A percentile compares a stretch with the other conserved stretches of the same genome.
phyloP scores from a whole-genome alignment of 2,888 invertebrate species.

The Coleophora deauratella region DNA sequence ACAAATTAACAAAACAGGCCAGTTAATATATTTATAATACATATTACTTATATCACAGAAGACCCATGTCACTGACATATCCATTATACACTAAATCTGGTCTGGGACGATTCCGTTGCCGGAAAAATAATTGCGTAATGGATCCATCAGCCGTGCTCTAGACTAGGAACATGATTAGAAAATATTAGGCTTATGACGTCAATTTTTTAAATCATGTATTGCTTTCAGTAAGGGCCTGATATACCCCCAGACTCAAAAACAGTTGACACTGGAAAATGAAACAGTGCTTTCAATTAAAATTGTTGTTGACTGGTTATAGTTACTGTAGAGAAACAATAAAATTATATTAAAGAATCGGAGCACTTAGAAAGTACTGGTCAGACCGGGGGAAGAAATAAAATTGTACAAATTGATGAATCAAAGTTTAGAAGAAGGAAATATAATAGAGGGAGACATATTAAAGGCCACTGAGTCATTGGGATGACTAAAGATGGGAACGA shows the following conservation, averaged over 20 bases:
- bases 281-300: not conserved
- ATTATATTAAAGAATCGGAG: not conserved
- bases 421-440: constrained; percentile 5
- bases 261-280: not conserved
- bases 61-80: too few species aligned
- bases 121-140: not conserved
- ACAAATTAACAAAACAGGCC: not conserved
- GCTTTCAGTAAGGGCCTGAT: not conserved
- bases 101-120: not conserved
- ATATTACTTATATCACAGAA: not conserved
- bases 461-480: constrained; percentile 20
- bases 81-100: not conserved
- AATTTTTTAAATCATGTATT: not conserved
- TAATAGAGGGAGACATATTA: constrained; percentile 3
- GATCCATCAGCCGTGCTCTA: not conserved
- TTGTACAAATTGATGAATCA: too few species aligned
- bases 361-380: not conserved
- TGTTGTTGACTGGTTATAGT: not conserved
- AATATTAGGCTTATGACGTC: not conserved
- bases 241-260: not conserved
- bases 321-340: not conserved
- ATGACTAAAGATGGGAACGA: constrained; percentile 22
- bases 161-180: not conserved
- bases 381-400: not conserved
- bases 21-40: not conserved